Percentiles rank a stretch among this genome's conserved stretches.
These are phyloP conservation scores for Macrosiphum euphorbiae DNA, from an alignment of 2,888 invertebrate species.

Conservation along the genomic window DNA sequence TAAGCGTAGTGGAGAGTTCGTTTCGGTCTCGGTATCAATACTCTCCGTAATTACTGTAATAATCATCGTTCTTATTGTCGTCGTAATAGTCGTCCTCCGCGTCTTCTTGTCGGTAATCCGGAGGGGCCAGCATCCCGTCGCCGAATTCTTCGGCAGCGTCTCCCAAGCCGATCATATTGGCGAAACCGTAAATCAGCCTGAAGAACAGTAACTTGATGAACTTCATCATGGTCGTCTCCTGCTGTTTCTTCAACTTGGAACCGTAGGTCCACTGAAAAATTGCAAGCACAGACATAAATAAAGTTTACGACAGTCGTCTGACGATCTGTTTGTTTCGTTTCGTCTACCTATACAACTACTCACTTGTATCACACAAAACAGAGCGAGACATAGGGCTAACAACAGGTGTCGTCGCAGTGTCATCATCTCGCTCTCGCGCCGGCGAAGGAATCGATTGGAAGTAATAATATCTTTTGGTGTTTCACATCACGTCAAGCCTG, in stretches of 20 bases:
- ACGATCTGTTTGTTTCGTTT: not conserved
- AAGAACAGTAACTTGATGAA: constrained; percentile 65
- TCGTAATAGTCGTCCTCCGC: constrained; percentile 59
- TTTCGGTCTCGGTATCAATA: constrained; percentile 2
- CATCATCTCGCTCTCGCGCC: not conserved
- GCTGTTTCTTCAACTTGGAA: constrained; percentile 47
- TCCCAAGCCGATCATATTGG: constrained; percentile 65
- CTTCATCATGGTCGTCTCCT: constrained; percentile 62
- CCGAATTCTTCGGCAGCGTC: constrained; percentile 65
- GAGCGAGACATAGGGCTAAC: constrained; percentile 4
- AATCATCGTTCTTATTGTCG: constrained; percentile 39
- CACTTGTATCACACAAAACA: constrained; percentile 19
- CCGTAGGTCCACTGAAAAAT: constrained; percentile 43
- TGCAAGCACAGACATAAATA: too few species aligned
- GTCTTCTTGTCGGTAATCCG: constrained; percentile 59
- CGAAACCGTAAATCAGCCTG: constrained; percentile 65
- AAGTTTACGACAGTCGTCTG: not conserved
- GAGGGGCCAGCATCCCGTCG: constrained; percentile 65
- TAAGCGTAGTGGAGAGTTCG: not conserved
- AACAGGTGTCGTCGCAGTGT: not conserved
- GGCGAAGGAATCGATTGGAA: too few species aligned
- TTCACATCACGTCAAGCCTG: not conserved
- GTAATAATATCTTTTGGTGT: not conserved
- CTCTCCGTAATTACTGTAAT: constrained; percentile 12
- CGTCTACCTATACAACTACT: not conserved